Percentiles rank a stretch among this genome's conserved stretches.
Evolutionary conservation across 2,888 invertebrate genomes (phyloP).

Genomic region (Himalopsyche tibetana): DNA sequence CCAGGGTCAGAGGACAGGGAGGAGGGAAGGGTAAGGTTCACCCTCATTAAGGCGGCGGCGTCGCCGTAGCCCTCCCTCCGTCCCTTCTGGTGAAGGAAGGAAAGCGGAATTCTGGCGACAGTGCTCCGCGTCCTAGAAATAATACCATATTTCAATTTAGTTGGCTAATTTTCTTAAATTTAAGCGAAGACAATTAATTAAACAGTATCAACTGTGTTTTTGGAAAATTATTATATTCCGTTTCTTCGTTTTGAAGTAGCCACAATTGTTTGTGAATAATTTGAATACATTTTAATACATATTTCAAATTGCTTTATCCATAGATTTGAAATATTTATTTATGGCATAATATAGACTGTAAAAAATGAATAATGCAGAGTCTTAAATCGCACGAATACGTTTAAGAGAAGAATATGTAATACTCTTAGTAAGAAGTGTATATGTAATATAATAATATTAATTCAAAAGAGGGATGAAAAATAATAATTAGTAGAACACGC

Average conservation of each 20-base stretch:
- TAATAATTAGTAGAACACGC: too few relatives aligned
- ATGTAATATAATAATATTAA: too few relatives aligned
- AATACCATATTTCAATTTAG: constrained; percentile 41
- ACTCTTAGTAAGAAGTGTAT: too few relatives aligned
- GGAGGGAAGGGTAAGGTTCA: constrained; percentile 36
- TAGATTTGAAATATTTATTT: too few relatives aligned
- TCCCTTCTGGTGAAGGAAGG: constrained; percentile 18
- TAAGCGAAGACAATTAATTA: constrained; percentile 27
- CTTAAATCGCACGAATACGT: too few relatives aligned
- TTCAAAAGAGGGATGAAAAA: too few relatives aligned
- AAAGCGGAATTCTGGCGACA: constrained; percentile 42
- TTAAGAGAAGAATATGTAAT: too few relatives aligned
- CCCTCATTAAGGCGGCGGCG: constrained; percentile 32
- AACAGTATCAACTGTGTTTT: constrained; percentile 6
- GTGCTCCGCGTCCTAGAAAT: constrained; percentile 33
- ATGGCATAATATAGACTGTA: too few relatives aligned
- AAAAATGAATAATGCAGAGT: too few relatives aligned
- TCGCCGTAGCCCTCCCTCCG: background rate
- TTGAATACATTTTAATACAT: too few relatives aligned
- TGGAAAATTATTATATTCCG: background rate
- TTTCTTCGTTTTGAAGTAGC: background rate
- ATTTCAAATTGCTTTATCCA: too few relatives aligned
- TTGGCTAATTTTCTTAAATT: constrained; percentile 19
- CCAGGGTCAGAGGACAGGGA: constrained; percentile 40
- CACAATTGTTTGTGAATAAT: too few relatives aligned